These are phyloP conservation scores for Calliphora vicina DNA, from an alignment of 1,140 invertebrate species.

Conservation along the genomic window DNA sequence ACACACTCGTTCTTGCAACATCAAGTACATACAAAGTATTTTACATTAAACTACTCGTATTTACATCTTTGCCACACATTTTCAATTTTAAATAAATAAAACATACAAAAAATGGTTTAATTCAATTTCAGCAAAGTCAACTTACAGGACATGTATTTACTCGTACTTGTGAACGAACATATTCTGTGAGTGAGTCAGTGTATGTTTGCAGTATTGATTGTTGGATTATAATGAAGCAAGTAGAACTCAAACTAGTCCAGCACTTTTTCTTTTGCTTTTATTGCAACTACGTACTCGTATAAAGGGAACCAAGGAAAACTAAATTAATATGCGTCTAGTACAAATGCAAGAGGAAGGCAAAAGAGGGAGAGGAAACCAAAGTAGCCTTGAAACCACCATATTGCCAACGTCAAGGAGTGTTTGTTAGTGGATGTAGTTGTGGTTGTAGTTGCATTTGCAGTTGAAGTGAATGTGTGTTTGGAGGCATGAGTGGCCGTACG, in stretches of 20 bases:
- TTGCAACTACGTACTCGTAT: neutral
- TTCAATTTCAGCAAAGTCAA: neutral
- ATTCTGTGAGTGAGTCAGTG: too few relatives aligned
- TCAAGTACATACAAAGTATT: neutral
- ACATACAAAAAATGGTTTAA: neutral
- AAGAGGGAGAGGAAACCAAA: too few relatives aligned
- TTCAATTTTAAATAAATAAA: neutral
- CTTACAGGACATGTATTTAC: neutral
- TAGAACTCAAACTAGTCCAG: neutral
- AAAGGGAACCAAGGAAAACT: too few relatives aligned
- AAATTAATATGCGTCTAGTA: too few relatives aligned
- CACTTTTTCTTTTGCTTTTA: neutral
- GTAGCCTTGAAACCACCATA: conserved; percentile 23
- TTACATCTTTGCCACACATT: neutral
- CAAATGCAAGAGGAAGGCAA: too few relatives aligned
- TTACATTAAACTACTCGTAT: neutral
- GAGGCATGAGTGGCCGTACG: neutral
- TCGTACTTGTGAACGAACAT: too few relatives aligned
- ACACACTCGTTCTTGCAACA: neutral
- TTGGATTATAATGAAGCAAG: neutral
- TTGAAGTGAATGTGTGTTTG: too few relatives aligned
- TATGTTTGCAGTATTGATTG: neutral
- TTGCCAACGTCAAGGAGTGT: neutral
- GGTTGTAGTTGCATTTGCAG: neutral
- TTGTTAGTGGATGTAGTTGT: neutral